Evolutionary conservation across 2,888 invertebrate species (phyloP), one percentile per base, ranked within the genome.

Genomic region (Cataglyphis livida): DNA sequence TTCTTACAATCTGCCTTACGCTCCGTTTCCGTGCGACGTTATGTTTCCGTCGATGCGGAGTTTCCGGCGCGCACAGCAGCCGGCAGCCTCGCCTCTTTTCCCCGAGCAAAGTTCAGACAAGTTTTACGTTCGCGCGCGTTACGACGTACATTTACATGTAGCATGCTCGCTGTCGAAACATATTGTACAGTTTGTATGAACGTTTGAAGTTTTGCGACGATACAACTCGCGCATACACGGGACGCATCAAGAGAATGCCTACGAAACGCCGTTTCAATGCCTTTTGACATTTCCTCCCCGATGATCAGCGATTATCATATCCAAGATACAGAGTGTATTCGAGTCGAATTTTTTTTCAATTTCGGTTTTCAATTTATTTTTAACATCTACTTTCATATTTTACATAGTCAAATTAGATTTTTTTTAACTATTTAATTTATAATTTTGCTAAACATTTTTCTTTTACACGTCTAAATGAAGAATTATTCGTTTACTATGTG

Each of bases 121-220:
- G 91, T 91, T 91, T 90, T 86, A 82, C 84, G n/a, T 51, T 51
- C n/a, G 51, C n/a, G n/a, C 74, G 84, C 83, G 85, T 88, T 90
- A 86, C 88, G 84, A 82, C 82, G 83, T 82, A 68, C 57, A 54
- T 64, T 18, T 59, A 64, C 82, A 75, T 81, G 82, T 79, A 73
- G 44, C 83, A 57, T 76, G 75, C 84, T 71, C 81, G 83, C 85
- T 88, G 84, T 88, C 87, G 88, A 90, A 91, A 91, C 87, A 88
- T 85, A 85, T 87, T 87, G 90, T 89, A 89, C 91, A 91, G 90
- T 92, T 93, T 93, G 91, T 90, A 92, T 90, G 91, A 91, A 89
- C 90, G 89, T 88, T 82, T 85, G 85, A 91, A 93, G 87, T 92
- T 93, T 92, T 89, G 85, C 89, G 85, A 88, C 86, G 87, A 88